Evolutionary conservation across 2,888 invertebrate genomes (phyloP).

Genomic region (Conomelus anceps): DNA sequence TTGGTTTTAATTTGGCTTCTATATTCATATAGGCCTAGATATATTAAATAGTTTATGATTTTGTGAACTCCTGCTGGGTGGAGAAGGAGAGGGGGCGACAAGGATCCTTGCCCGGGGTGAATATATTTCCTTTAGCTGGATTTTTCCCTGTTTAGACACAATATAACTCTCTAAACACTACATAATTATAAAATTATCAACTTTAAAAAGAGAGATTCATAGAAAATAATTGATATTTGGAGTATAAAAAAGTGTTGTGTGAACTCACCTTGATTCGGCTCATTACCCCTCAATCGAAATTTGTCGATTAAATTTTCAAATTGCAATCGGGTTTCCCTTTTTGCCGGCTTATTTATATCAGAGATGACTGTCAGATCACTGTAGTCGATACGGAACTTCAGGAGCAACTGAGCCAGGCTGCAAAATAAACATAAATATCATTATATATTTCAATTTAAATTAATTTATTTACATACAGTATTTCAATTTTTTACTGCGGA

Average conservation of each 20-base stretch:
- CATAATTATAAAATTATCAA: too few relatives aligned
- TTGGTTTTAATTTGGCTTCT: too few relatives aligned
- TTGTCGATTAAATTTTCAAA: constrained; percentile 66
- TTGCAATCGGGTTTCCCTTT: constrained; percentile 61
- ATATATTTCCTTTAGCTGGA: not conserved
- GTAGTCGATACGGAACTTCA: constrained; percentile 92
- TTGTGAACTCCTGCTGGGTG: too few relatives aligned
- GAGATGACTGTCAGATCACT: constrained; percentile 86
- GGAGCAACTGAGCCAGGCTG: constrained; percentile 87
- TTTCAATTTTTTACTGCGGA: too few relatives aligned
- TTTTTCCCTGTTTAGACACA: too few relatives aligned
- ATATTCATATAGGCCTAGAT: not conserved
- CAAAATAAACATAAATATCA: too few relatives aligned
- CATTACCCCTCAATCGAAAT: constrained; percentile 48
- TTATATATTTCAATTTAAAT: too few relatives aligned
- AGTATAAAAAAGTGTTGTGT: not conserved
- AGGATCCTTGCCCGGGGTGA: too few relatives aligned
- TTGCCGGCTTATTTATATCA: constrained; percentile 78
- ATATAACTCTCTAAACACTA: too few relatives aligned
- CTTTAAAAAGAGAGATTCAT: too few relatives aligned
- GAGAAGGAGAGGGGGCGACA: too few relatives aligned
- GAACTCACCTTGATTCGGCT: not conserved
- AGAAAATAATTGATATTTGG: not conserved
- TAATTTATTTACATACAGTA: too few relatives aligned
- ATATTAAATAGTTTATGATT: not conserved